Base-by-base conservation (phyloP, 1,140 invertebrate species). In the Pemphigus obesinymphae region DNA sequence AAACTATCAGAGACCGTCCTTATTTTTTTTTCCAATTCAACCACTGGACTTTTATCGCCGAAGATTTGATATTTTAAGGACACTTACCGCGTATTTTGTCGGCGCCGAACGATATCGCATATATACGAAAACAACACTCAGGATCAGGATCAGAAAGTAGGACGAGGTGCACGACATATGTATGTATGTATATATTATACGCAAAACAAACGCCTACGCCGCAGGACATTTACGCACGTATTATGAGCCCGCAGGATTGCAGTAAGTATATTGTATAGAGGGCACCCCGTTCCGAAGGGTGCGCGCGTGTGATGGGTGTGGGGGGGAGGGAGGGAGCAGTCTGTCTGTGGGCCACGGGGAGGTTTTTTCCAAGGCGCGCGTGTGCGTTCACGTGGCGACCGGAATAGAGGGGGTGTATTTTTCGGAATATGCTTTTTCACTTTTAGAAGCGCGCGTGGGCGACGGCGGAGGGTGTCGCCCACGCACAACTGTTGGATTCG, bases 401-500 rank as follows among this genome's bases (percentile, higher is more conserved):
- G 31, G 8, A 8, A 20, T 11, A 17, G 31, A 0, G 7, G 31
- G 7, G 61, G 29, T 13, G 63, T 40, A 8, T 40, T 40, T 45
- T 45, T 45, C 43, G 43, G 43, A 7, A 45, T 11, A 45, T 7
- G 8, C 34, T 43, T 0, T 29, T 23, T 70, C 40, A 8, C 40
- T 48, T 20, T 48, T 43, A 13, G 15, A 0, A 0, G 20, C n/a
- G 8, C 8, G 37, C 40, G 15, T 1, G 63, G 34, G 66, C 37
- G 20, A n/a, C 31, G 20, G 34, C 13, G 31, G n/a, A 37, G 29
- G 40, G 15, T 15, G 70, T 29, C 70, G 70, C 70, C 70, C 70
- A 73, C 70, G 70, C 70, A 73, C 70, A 73, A 73, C 70, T 73
- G 70, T 73, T 73, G 70, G 70, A 73, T 73, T 73, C 43, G 70